Evolutionary conservation across 2,888 invertebrate species (phyloP), one percentile per base, ranked within the genome.

Genomic region (Pristionchus arcanus): DNA sequence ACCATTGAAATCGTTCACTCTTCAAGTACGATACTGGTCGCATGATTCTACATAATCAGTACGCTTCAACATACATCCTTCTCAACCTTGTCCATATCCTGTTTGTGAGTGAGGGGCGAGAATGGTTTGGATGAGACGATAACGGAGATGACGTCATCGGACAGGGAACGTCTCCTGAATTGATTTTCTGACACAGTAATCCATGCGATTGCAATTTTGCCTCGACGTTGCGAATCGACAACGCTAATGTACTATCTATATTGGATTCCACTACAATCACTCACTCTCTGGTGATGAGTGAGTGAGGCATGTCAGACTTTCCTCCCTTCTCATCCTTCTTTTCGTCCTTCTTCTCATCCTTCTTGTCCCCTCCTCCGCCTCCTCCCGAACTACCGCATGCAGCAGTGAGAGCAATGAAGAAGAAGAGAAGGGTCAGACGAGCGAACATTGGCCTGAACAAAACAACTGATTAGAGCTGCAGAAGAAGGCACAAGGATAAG

Each of bases 61-160:
- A n/a, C 31, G 1, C 55, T 21, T 4, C 21, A 3, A 55, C 21
- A 2, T 19, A 83, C 83, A 13, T 83, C 55, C 28, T 83, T 83
- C 53, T 83, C 53, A 11, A 83, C 83, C 15, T 49, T 83, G 31
- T 49, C 31, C 83, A 83, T 83, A 19, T 83, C 83, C 7, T n/a
- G 15, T 16, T 83, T 49, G 55, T 83, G 83, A n/a, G 83, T 83
- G 2, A 55, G 53, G 9, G 83, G 83, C 9, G 83, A 83, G 83
- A 83, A 83, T 7, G 83, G 55, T 31, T 83, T 83, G 31, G 49
- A 28, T 1, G 83, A 83, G 28, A 83, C 83, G 21, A 83, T 83
- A 0, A 83, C 53, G 16, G 83, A 83, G 55, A 55, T 21, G 55
- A 83, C 83, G 55, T 83, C 83, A 83, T 83, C 31, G 2, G 83